Evolutionary conservation across 1,140 invertebrate species (phyloP).

Genomic region (Aricia agestis): DNA sequence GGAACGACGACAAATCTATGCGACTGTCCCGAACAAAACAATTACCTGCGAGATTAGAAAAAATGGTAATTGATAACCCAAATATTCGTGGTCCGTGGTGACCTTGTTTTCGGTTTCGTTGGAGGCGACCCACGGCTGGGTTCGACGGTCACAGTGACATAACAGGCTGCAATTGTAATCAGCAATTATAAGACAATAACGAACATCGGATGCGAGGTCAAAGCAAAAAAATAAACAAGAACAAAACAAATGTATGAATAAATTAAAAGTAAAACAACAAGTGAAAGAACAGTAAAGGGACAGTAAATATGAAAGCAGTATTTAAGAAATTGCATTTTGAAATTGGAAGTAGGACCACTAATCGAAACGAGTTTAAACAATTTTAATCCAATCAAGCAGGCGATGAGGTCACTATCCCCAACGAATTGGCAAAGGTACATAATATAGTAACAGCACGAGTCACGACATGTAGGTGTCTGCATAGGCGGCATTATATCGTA

Average conservation of each 20-base stretch:
- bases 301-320: too few species aligned
- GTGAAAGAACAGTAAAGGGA: too few species aligned
- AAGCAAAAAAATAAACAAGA: too few species aligned
- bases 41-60: slow-evolving; percentile 26
- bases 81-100: slow-evolving; percentile 58
- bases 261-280: too few species aligned
- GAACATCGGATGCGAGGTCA: not conserved
- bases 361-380: too few species aligned
- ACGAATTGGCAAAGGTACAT: not conserved
- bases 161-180: slow-evolving; percentile 33
- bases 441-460: not conserved
- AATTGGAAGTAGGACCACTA: too few species aligned
- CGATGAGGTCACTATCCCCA: not conserved
- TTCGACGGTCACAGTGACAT: slow-evolving; percentile 48
- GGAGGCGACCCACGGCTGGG: slow-evolving; percentile 32
- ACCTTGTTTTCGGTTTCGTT: slow-evolving; percentile 72
- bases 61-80: slow-evolving; percentile 43
- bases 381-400: not conserved
- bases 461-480: not conserved
- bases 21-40: slow-evolving; percentile 2
- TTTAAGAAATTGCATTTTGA: too few species aligned
- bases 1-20: not conserved
- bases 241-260: too few species aligned
- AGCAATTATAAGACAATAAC: slow-evolving; percentile 25
- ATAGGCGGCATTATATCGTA: not conserved